These are phyloP conservation scores for Microctonus brassicae DNA, from an alignment of 2,888 invertebrate genomes.

Conservation along the genomic window DNA sequence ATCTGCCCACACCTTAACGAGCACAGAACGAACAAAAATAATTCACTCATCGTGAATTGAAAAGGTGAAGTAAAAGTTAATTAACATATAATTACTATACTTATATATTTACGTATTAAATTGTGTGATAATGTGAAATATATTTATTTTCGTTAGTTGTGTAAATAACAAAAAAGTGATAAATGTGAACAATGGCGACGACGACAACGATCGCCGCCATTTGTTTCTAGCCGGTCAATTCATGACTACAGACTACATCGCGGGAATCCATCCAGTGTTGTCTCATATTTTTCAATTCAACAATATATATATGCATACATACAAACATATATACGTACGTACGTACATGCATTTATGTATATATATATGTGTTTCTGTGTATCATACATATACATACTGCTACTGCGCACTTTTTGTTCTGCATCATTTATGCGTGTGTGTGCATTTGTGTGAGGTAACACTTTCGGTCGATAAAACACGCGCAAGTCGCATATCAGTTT, in stretches of 20 bases:
- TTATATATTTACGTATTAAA: neutral
- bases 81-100: neutral
- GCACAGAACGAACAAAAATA: too few relatives aligned
- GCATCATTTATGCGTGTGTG: neutral
- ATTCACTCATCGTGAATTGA: too few relatives aligned
- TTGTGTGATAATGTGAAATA: neutral
- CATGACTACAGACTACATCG: neutral
- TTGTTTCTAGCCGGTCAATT: slow-evolving; percentile 2
- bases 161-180: neutral
- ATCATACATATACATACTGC: too few relatives aligned
- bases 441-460: neutral
- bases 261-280: neutral
- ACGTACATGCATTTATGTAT: neutral
- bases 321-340: neutral
- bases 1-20: too few relatives aligned
- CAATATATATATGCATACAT: neutral
- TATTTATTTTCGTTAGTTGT: neutral
- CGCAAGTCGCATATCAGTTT: neutral
- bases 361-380: neutral
- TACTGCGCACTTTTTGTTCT: neutral
- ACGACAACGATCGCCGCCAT: neutral
- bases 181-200: neutral
- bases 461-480: slow-evolving; percentile 26
- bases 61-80: neutral
- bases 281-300: neutral